Base-by-base conservation (phyloP, 2,888 invertebrate genomes). In the Coleophora deauratella region DNA sequence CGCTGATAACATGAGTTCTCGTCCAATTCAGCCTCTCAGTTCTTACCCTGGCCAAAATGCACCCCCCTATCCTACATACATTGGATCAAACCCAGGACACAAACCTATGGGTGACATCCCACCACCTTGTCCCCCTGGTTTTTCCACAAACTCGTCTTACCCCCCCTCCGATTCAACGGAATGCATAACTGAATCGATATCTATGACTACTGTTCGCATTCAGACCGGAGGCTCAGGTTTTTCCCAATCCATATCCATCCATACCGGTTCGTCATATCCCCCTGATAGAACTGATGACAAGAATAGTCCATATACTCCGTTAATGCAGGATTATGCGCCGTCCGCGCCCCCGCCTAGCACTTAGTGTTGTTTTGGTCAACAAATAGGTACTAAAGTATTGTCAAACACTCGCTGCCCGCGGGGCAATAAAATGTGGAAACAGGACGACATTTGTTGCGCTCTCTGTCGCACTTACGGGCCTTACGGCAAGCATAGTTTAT, bases 291-390 rank as follows among this genome's bases (percentile, higher is more conserved):
- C 7, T 10, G n/a, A 31, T 11, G 27, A 13, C 2, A 7, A 28
- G 12, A 28, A 9, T 8, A 13, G n/a, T 21, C 10, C 30, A 1
- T 13, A 28, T 12, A 28, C 10, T 12, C 12, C 30, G 9, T 13
- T 10, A 10, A 31, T 37, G 37, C 37, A 31, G n/a, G 7, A 14
- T 10, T 8, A 30, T 38, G 1, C 28, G 1, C 33, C 38, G 7
- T 28, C 35, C 1, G 43, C 48, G 2, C 41, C 45, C 3, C 39
- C 47, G 2, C 31, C 31, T 10, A 31, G 31, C 21, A 21, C 3
- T 21, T 21, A 21, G n/a, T n/a, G n/a, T n/a, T n/a, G n/a, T n/a
- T n/a, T n/a, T n/a, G n/a, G n/a, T n/a, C n/a, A n/a, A n/a, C n/a
- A n/a, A n/a, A n/a, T n/a, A n/a, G n/a, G n/a, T n/a, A n/a, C n/a